Evolutionary conservation across 2,888 invertebrate genomes (phyloP), one percentile per base, ranked within the genome.

Genomic region (Gonocerus acuteangulatus): DNA sequence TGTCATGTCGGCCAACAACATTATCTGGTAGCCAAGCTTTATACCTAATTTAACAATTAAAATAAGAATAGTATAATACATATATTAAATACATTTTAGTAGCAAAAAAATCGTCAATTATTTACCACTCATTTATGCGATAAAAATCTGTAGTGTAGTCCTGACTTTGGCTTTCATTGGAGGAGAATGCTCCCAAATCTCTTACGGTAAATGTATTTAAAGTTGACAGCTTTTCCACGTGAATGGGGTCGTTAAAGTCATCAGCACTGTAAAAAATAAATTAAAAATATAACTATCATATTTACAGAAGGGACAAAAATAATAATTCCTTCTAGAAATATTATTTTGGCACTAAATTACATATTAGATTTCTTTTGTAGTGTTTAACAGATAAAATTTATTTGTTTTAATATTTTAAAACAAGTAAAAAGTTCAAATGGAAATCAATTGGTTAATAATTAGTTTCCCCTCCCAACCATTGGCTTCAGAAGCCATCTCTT

Each of bases 221-320:
- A 0, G 96, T 96, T 0, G 96, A 96, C 69, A 95, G 93, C 72
- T 95, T 83, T 73, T 95, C 90, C 68, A 91, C 75, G 77, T 96
- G 96, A 58, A 95, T 92, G 0, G 96, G 95, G 74, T 97, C 95
- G 72, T 94, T 94, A 71, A 93, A 95, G 74, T 95, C 94, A 72
- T 95, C 94, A 27, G 87, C 83, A 65, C 94, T 81, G 68, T 27
- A 72, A 70, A 44, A 70, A 71, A 48, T 6, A 19, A 18, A 19
- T 13, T 19, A 22, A 7, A 19, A 48, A 48, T 21, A 18, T 7
- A 18, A 32, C 45, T 22, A 21, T 13, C 18, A 54, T 9, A n/a
- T 9, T 23, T 21, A 13, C 4, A 56, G 16, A 54, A 19, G 3
- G 23, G 22, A 2, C 6, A 11, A 15, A 48, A 45, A 16, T 23